These are phyloP conservation scores for Apistogramma diplotaenia DNA, from an alignment of 2,113 vertebrate species.

Conservation along the genomic window DNA sequence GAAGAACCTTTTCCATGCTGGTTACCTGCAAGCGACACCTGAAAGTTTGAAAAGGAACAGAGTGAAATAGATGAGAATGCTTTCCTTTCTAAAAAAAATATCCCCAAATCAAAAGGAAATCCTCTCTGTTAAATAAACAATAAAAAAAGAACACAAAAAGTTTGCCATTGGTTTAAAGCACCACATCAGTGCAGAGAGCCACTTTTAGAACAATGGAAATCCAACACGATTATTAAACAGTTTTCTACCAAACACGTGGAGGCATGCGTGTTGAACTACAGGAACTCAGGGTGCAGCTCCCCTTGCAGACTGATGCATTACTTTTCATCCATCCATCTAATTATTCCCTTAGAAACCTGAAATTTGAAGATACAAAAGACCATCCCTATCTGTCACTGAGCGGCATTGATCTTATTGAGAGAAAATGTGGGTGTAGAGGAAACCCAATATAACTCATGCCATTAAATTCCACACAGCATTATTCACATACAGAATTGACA, in stretches of 20 bases:
- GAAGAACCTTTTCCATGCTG: constrained; percentile 40
- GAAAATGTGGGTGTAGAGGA: constrained; percentile 81
- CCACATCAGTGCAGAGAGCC: constrained; percentile 61
- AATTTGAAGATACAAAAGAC: constrained; percentile 83
- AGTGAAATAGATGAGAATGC: constrained; percentile 42
- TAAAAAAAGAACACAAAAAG: constrained; percentile 66
- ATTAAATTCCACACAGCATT: constrained; percentile 82
- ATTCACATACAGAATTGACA: constrained; percentile 83
- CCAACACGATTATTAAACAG: constrained; percentile 76
- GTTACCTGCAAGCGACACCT: constrained; percentile 56
- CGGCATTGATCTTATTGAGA: constrained; percentile 82
- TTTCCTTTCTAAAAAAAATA: constrained; percentile 48
- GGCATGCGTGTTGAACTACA: constrained; percentile 70
- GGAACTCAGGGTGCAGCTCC: constrained; percentile 73
- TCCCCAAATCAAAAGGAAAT: constrained; percentile 62
- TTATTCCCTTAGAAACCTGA: constrained; percentile 85
- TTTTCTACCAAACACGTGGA: constrained; percentile 73
- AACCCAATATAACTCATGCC: constrained; percentile 83
- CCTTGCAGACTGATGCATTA: constrained; percentile 73
- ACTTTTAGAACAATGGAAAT: constrained; percentile 77
- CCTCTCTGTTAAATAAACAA: constrained; percentile 72
- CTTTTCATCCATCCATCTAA: constrained; percentile 82
- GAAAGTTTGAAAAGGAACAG: constrained; percentile 58
- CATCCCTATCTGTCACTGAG: constrained; percentile 80
- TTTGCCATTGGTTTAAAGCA: constrained; percentile 71